phyloP scores from a whole-genome alignment of 1,140 invertebrate species.

The Anastrepha ludens region DNA sequence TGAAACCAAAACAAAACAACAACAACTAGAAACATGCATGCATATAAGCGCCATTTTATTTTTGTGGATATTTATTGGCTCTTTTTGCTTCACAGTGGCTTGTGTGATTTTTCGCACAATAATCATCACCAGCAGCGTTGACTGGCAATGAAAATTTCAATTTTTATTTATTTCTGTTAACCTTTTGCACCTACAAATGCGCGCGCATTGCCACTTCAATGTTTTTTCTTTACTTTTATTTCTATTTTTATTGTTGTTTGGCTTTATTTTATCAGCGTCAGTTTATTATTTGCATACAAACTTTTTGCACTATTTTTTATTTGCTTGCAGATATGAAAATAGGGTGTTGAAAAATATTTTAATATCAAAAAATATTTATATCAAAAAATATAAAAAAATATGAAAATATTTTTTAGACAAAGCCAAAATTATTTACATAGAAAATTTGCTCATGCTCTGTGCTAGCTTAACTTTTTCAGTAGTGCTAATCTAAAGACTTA shows the following conservation, averaged over 20 bases:
- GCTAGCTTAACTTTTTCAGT: too few species aligned
- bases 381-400: neutral
- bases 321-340: neutral
- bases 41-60: neutral
- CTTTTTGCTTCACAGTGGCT: constrained; percentile 28
- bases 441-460: too few species aligned
- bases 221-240: neutral
- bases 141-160: constrained; percentile 37
- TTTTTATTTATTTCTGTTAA: constrained; percentile 24
- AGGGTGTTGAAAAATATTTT: neutral
- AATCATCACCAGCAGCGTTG: constrained; percentile 36
- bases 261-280: neutral
- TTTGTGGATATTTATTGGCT: constrained; percentile 29
- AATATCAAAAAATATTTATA: neutral
- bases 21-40: neutral
- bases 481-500: too few species aligned
- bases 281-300: neutral
- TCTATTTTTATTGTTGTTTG: neutral
- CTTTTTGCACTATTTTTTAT: neutral
- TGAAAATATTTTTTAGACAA: neutral
- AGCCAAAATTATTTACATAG: neutral
- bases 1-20: neutral
- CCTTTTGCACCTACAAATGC: constrained; percentile 24
- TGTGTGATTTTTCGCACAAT: constrained; percentile 55
- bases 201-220: neutral